Percentiles rank a stretch among this genome's conserved stretches.
Conservation (phyloP, 1,140 invertebrate species). For the Drosophila miranda region DNA sequence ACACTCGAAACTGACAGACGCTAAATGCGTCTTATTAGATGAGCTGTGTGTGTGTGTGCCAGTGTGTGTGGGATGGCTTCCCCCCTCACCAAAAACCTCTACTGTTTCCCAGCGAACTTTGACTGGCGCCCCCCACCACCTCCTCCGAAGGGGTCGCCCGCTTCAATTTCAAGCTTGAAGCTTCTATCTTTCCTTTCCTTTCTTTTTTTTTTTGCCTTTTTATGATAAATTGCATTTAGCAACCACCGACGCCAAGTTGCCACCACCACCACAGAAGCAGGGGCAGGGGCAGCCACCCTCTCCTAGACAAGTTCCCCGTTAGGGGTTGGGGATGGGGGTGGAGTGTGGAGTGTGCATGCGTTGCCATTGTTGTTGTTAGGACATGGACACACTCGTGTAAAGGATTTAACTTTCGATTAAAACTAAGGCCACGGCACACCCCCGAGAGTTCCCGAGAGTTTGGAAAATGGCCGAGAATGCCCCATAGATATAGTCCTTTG, state of each 20-base stretch:
- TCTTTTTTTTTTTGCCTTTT: constrained; percentile 36
- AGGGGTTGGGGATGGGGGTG: neutral
- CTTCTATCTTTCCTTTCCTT: constrained; percentile 61
- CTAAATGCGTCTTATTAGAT: constrained; percentile 80
- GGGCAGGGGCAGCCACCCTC: constrained; percentile 37
- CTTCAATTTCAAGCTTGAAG: constrained; percentile 78
- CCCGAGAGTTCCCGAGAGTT: constrained; percentile 5
- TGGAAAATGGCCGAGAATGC: constrained; percentile 48
- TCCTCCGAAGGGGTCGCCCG: constrained; percentile 32
- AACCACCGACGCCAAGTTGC: constrained; percentile 61
- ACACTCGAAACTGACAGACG: constrained; percentile 63
- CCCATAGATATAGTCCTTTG: too few species aligned
- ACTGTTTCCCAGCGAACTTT: constrained; percentile 49
- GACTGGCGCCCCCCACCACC: constrained; percentile 48
- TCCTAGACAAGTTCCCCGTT: constrained; percentile 25
- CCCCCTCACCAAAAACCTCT: constrained; percentile 44
- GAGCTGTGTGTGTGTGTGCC: constrained; percentile 38
- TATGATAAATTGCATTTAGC: constrained; percentile 81
- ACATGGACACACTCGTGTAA: constrained; percentile 61
- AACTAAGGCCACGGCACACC: constrained; percentile 30
- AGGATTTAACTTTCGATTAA: constrained; percentile 58
- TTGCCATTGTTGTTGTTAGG: constrained; percentile 63
- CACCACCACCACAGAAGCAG: constrained; percentile 35
- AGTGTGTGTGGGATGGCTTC: constrained; percentile 69
- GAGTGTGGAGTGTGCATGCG: constrained; percentile 45